Evolutionary conservation across 2,888 invertebrate genomes (phyloP).

Genomic region (Drosophila aldrichi): DNA sequence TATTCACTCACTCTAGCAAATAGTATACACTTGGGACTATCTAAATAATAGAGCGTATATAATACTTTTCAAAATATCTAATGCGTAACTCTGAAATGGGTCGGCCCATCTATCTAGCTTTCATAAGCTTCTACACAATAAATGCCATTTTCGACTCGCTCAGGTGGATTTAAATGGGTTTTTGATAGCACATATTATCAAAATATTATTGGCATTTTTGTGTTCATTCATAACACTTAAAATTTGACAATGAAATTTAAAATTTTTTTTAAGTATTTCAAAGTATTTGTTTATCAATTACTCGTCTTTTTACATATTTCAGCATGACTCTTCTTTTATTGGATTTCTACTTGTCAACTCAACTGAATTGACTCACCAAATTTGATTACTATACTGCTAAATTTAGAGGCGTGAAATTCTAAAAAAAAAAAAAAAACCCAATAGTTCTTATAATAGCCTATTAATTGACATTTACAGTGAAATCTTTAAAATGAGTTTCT

Average conservation of each 20-base stretch:
- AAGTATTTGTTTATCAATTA: constrained; percentile 8
- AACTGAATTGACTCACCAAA: constrained; percentile 21
- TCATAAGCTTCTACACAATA: neutral
- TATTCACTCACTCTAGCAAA: neutral
- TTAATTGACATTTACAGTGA: constrained; percentile 11
- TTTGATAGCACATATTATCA: constrained; percentile 19
- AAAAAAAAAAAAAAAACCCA: neutral
- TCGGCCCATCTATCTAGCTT: neutral
- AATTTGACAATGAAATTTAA: constrained; percentile 20
- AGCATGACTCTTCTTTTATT: constrained; percentile 11
- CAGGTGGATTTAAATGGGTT: constrained; percentile 7
- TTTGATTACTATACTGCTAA: constrained; percentile 14
- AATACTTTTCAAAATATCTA: neutral
- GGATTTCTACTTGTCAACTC: neutral
- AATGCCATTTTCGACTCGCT: constrained; percentile 1
- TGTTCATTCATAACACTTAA: constrained; percentile 30
- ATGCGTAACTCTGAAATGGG: neutral
- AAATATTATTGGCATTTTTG: constrained; percentile 18
- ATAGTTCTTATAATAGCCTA: neutral
- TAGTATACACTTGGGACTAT: neutral
- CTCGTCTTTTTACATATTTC: neutral
- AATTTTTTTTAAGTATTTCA: neutral
- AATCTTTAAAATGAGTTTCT: constrained; percentile 20
- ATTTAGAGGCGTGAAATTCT: neutral
- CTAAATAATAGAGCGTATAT: too few relatives aligned